Conservation (phyloP, 2,113 vertebrate species). For the Platysteira castanea region DNA sequence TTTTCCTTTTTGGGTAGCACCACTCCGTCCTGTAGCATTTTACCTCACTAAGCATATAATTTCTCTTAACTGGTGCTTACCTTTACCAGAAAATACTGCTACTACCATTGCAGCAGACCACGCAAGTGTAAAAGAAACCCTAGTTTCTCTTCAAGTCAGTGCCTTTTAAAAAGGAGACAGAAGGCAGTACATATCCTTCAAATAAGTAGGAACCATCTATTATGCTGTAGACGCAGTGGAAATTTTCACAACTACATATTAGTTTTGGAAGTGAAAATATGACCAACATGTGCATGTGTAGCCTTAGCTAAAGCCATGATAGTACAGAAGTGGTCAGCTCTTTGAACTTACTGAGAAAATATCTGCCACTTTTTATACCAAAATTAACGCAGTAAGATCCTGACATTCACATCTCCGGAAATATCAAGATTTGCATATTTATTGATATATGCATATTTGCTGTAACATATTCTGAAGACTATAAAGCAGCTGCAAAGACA, state of each 20-base stretch:
- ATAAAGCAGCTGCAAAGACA: neutral
- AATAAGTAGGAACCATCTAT: neutral
- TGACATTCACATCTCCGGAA: neutral
- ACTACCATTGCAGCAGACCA: fast-evolving
- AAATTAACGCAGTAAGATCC: neutral
- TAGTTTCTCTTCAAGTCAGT: neutral
- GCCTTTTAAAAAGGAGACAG: neutral
- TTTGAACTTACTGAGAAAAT: neutral
- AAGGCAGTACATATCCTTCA: neutral
- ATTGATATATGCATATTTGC: neutral
- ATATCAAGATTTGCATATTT: neutral
- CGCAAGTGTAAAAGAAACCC: neutral
- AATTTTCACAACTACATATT: neutral
- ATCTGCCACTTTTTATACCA: neutral
- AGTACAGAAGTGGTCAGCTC: neutral
- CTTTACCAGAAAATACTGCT: neutral
- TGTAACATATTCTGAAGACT: neutral
- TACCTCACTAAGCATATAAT: neutral
- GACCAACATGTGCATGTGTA: neutral
- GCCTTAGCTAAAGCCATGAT: neutral
- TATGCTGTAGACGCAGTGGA: neutral
- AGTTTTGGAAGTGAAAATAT: neutral
- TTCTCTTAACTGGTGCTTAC: neutral
- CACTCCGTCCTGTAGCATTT: neutral
- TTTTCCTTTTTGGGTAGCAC: fast-evolving